A percentile compares a stretch with the other conserved stretches of the same genome.
Evolutionary conservation across 2,113 vertebrate genomes (phyloP).

Genomic region (Anhinga anhinga): DNA sequence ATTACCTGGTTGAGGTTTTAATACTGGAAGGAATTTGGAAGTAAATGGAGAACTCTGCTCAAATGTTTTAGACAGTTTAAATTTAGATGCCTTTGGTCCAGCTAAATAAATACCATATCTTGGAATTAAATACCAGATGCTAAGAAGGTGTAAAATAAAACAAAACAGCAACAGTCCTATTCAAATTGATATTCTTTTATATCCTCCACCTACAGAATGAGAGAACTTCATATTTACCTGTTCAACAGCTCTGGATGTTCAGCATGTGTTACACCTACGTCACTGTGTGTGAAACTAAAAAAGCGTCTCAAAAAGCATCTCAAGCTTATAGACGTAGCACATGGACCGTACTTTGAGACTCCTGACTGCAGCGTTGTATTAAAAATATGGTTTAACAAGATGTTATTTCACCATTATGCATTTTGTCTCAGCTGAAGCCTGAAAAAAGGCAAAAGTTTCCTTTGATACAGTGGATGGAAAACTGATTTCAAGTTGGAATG

Average conservation of each 20-base stretch:
- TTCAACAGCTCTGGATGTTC: conserved; percentile 27
- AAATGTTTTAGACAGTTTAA: not conserved
- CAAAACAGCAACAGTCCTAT: not conserved
- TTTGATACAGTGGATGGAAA: not conserved
- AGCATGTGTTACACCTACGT: not conserved
- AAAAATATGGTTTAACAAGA: not conserved
- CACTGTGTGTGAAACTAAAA: not conserved
- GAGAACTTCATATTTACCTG: not conserved
- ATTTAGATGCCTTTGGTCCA: not conserved
- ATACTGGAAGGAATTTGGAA: not conserved
- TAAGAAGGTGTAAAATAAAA: conserved; percentile 35
- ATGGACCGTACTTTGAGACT: not conserved
- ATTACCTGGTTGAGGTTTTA: not conserved
- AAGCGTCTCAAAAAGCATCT: not conserved
- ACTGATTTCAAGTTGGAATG: not conserved
- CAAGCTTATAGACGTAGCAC: not conserved
- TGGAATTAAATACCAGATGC: conserved; percentile 1
- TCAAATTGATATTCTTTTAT: not conserved
- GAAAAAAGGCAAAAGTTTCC: not conserved
- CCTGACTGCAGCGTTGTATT: not conserved
- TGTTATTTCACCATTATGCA: not conserved
- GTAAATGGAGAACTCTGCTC: not conserved
- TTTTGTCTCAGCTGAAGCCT: not conserved
- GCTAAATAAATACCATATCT: not conserved
- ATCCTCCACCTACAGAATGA: not conserved